Percentiles rank a stretch among this genome's conserved stretches.
Evolutionary conservation across 2,888 invertebrate genomes (phyloP).

Genomic region (Platycnemis pennipes): DNA sequence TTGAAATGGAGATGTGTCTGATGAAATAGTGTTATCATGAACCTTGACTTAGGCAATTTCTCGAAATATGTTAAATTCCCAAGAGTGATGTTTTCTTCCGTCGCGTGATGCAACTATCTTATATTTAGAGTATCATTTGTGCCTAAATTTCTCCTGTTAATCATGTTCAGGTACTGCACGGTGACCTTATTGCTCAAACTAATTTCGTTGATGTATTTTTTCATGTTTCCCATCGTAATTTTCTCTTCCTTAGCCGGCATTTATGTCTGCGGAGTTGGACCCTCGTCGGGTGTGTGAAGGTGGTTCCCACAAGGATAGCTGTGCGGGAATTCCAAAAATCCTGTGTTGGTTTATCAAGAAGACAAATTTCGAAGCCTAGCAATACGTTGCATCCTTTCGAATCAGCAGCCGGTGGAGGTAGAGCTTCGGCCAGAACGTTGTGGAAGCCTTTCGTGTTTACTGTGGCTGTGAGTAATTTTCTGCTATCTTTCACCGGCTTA

Average conservation of each 20-base stretch:
- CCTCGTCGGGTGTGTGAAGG: neutral
- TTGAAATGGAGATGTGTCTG: neutral
- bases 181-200: neutral
- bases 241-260: neutral
- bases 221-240: neutral
- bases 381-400: slow-evolving; percentile 40
- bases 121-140: neutral
- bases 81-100: neutral
- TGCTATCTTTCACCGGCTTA: slow-evolving; percentile 67
- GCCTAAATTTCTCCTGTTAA: neutral
- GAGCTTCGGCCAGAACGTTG: neutral
- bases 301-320: neutral
- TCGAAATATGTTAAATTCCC: neutral
- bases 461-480: slow-evolving; percentile 81
- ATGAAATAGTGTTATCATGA: neutral
- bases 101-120: neutral
- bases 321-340: slow-evolving; percentile 42
- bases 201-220: neutral
- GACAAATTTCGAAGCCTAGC: neutral
- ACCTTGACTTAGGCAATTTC: neutral
- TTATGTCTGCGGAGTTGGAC: neutral
- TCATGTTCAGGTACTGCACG: neutral
- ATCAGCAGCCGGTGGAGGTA: neutral
- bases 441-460: slow-evolving; percentile 84
- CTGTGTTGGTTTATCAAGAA: neutral